Evolutionary conservation across 1,140 invertebrate genomes (phyloP).

Genomic region (Hesperophylax magnus): DNA sequence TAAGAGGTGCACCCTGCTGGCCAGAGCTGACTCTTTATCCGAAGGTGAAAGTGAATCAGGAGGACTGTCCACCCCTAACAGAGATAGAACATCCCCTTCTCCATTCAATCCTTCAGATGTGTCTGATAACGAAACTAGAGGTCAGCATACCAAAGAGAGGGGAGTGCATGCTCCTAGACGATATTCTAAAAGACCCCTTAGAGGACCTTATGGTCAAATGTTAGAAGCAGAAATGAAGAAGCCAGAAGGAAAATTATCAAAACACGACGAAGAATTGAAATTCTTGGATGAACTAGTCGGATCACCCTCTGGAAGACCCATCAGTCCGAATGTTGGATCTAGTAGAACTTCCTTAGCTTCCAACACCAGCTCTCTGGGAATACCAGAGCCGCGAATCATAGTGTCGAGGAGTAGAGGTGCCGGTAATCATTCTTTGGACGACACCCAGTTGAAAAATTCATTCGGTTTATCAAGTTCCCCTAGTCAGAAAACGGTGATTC

Average conservation of each 20-base stretch:
- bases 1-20: slow-evolving; percentile 64
- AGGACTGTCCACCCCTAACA: slow-evolving; percentile 45
- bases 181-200: slow-evolving; percentile 81
- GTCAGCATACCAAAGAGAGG: slow-evolving; percentile 71
- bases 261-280: slow-evolving; percentile 55
- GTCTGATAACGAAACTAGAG: slow-evolving; percentile 74
- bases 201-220: slow-evolving; percentile 88
- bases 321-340: slow-evolving; percentile 60
- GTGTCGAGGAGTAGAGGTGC: slow-evolving; percentile 56
- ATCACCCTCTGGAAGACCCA: slow-evolving; percentile 59
- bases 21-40: slow-evolving; percentile 66
- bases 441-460: slow-evolving; percentile 63
- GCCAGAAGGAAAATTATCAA: slow-evolving; percentile 67
- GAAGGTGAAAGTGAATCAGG: slow-evolving; percentile 66
- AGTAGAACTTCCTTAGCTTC: slow-evolving; percentile 64
- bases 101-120: slow-evolving; percentile 63
- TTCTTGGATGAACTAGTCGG: slow-evolving; percentile 50
- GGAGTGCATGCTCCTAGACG: slow-evolving; percentile 65
- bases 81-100: slow-evolving; percentile 67
- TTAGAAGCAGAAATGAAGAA: slow-evolving; percentile 86
- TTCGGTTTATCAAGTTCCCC: slow-evolving; percentile 54
- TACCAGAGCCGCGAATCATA: slow-evolving; percentile 55
- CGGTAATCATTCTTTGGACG: slow-evolving; percentile 67
- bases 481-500: slow-evolving; percentile 49
- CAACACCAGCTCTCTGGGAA: slow-evolving; percentile 56